phyloP scores from a whole-genome alignment of 64 coral and sea anemone species.

The Porites australiensis region DNA sequence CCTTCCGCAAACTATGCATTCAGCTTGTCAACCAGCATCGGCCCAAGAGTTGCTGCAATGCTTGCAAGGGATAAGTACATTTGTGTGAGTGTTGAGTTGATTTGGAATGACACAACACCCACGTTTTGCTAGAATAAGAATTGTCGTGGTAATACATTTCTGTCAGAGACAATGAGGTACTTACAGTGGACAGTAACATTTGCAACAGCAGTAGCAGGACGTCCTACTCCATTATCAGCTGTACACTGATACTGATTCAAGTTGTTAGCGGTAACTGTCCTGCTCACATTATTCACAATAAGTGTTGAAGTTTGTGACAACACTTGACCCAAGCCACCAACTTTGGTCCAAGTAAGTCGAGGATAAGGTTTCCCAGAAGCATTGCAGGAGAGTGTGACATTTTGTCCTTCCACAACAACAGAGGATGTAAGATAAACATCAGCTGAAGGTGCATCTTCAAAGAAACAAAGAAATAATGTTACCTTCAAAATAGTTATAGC shows the following conservation, averaged over 20 bases:
- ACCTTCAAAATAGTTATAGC: neutral
- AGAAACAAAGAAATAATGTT: neutral
- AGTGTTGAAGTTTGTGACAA: neutral
- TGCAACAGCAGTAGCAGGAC: neutral
- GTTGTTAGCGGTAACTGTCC: constrained; percentile 10
- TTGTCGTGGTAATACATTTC: too few species aligned
- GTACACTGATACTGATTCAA: constrained; percentile 26
- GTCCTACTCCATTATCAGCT: constrained; percentile 19
- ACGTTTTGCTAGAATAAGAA: too few species aligned
- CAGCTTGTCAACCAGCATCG: too few species aligned
- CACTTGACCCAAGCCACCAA: neutral
- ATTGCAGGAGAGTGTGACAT: neutral
- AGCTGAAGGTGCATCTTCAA: neutral
- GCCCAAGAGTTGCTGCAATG: too few species aligned
- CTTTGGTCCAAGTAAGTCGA: neutral
- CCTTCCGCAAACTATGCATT: too few species aligned
- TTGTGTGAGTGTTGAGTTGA: too few species aligned
- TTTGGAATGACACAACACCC: too few species aligned
- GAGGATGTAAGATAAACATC: neutral
- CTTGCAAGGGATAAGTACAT: too few species aligned
- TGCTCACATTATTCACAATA: neutral
- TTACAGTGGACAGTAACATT: constrained; percentile 29
- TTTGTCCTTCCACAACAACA: neutral
- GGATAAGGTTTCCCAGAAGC: neutral
- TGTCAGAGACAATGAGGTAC: neutral